Percentiles rank a stretch among this genome's conserved stretches.
These are phyloP conservation scores for Oncorhynchus gorbuscha DNA, from an alignment of 2,113 vertebrate species.

Conservation along the genomic window DNA sequence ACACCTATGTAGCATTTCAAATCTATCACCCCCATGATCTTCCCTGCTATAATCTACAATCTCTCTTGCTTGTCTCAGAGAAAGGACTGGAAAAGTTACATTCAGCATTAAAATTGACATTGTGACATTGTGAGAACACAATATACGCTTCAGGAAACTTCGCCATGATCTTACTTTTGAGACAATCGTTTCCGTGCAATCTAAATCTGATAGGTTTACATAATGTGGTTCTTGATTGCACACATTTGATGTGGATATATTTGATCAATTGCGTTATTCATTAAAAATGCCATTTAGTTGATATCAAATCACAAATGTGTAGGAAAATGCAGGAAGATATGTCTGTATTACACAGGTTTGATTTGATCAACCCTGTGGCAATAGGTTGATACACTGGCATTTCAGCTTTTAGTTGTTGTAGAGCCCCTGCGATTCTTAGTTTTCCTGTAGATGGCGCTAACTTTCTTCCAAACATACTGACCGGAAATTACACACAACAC, in stretches of 20 bases:
- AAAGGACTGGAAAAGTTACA: neutral
- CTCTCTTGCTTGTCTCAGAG: no score
- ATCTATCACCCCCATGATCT: no score
- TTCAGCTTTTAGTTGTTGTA: slow-evolving; percentile 54
- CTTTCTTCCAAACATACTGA: slow-evolving; percentile 87
- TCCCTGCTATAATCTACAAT: no score
- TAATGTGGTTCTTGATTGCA: no score
- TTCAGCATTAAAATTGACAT: neutral
- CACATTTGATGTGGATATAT: no score
- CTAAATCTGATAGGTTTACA: neutral
- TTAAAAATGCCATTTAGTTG: no score
- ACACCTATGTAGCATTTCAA: no score
- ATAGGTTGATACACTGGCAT: slow-evolving; percentile 63
- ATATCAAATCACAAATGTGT: neutral
- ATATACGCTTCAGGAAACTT: no score
- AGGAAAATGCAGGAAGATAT: neutral
- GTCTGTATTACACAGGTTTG: slow-evolving; percentile 39
- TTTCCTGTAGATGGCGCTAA: slow-evolving; percentile 73
- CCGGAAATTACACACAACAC: slow-evolving; percentile 88
- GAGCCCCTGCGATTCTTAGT: slow-evolving; percentile 50
- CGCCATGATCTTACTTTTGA: neutral
- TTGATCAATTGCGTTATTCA: no score
- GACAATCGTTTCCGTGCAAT: slow-evolving; percentile 15
- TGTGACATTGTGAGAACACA: neutral
- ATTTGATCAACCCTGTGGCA: slow-evolving; percentile 64